These are phyloP conservation scores for Chelonus insularis DNA, from an alignment of 1,140 invertebrate genomes.

Conservation along the genomic window DNA sequence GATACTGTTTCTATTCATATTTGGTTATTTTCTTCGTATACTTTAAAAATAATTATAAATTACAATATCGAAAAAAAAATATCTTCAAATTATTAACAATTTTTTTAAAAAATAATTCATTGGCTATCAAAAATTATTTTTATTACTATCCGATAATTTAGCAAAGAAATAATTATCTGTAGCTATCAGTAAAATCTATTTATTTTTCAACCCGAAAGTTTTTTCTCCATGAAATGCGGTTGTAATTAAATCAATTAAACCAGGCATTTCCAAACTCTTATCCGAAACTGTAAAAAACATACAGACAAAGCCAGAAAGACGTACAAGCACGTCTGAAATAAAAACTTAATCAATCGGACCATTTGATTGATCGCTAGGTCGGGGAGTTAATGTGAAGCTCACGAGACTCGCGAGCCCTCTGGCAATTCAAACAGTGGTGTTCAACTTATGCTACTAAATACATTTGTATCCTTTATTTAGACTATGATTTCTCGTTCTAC, in stretches of 20 bases:
- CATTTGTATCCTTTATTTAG: background rate
- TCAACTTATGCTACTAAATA: conserved; percentile 23
- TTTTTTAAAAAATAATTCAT: too few relatives aligned
- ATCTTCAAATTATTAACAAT: too few relatives aligned
- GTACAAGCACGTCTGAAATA: conserved; percentile 8
- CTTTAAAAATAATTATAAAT: too few relatives aligned
- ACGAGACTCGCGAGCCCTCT: conserved; percentile 15
- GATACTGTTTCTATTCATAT: too few relatives aligned
- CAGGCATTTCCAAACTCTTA: background rate
- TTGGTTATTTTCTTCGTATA: too few relatives aligned
- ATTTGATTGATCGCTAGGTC: conserved; percentile 19
- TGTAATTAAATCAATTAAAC: conserved; percentile 4
- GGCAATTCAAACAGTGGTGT: conserved; percentile 22
- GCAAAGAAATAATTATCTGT: too few relatives aligned
- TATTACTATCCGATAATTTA: too few relatives aligned
- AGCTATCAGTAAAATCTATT: too few relatives aligned
- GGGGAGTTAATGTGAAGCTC: conserved; percentile 15
- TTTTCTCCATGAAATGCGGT: background rate
- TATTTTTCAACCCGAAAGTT: too few relatives aligned
- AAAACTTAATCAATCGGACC: conserved; percentile 27
- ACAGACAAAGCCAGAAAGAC: background rate
- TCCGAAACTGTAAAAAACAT: background rate
- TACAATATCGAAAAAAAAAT: too few relatives aligned
- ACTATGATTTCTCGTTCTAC: conserved; percentile 1
- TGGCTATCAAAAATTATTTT: too few relatives aligned